Evolutionary conservation across 2,797 vertebrate genomes (phyloP).

Genomic region (Morus bassanus): DNA sequence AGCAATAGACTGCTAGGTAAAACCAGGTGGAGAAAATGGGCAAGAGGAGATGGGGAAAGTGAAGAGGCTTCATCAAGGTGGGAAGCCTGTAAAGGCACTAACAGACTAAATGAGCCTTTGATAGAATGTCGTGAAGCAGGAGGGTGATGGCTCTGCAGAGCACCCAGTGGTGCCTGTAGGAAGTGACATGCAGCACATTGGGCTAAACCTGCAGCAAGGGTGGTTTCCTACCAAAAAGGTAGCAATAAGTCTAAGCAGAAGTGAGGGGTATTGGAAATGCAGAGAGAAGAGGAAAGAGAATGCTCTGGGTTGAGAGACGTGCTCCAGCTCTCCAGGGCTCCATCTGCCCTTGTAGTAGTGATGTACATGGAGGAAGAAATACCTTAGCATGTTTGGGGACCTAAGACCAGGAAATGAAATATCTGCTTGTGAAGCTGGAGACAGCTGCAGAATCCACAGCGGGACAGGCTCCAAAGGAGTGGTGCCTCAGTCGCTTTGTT

Average conservation of each 20-base stretch:
- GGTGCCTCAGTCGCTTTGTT: not conserved
- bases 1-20: not conserved
- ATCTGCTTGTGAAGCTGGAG: not conserved
- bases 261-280: not conserved
- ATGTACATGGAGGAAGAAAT: not conserved
- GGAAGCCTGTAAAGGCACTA: not conserved
- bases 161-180: not conserved
- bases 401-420: not conserved
- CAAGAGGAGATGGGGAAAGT: not conserved
- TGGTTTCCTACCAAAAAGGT: not conserved
- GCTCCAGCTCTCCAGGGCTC: not conserved
- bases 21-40: not conserved
- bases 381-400: not conserved
- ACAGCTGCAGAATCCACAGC: not conserved
- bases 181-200: accelerated
- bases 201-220: not conserved
- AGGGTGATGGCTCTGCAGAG: not conserved
- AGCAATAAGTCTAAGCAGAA: not conserved
- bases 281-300: not conserved
- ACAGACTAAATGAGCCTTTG: not conserved
- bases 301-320: not conserved
- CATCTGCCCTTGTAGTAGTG: not conserved
- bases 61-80: not conserved
- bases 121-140: not conserved
- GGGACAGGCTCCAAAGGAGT: not conserved